phyloP scores from a whole-genome alignment of 2,113 vertebrate species.

The Siniperca knerii region DNA sequence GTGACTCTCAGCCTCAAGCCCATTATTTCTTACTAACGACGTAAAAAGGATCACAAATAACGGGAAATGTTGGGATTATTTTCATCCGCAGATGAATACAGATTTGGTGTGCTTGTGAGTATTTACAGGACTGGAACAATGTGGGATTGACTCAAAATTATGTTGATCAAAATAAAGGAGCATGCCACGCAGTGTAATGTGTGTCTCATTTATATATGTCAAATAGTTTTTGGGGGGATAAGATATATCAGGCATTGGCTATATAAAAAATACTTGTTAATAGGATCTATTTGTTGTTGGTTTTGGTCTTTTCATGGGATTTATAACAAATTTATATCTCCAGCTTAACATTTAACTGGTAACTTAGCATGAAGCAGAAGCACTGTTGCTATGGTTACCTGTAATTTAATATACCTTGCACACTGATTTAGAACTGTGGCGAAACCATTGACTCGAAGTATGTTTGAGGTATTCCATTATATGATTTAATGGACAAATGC shows the following conservation, averaged over 20 bases:
- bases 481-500: not conserved
- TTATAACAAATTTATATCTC: not conserved
- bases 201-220: not conserved
- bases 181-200: not conserved
- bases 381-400: constrained; percentile 22
- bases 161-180: constrained; percentile 4
- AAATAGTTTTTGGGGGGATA: not conserved
- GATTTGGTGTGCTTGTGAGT: not conserved
- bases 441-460: not conserved
- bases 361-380: not conserved
- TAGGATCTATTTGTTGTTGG: not conserved
- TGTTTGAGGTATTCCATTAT: not conserved
- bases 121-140: not conserved
- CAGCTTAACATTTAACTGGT: not conserved
- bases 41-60: not conserved
- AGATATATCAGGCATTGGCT: not conserved
- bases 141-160: constrained; percentile 10
- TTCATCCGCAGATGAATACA: not conserved
- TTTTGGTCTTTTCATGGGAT: not conserved
- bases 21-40: not conserved
- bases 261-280: not conserved
- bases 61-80: not conserved
- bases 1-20: not conserved
- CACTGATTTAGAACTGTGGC: not conserved
- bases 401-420: not conserved